Evolutionary conservation across 2,888 invertebrate genomes (phyloP), one percentile per base, ranked within the genome.

Genomic region (Himalopsyche anomala): DNA sequence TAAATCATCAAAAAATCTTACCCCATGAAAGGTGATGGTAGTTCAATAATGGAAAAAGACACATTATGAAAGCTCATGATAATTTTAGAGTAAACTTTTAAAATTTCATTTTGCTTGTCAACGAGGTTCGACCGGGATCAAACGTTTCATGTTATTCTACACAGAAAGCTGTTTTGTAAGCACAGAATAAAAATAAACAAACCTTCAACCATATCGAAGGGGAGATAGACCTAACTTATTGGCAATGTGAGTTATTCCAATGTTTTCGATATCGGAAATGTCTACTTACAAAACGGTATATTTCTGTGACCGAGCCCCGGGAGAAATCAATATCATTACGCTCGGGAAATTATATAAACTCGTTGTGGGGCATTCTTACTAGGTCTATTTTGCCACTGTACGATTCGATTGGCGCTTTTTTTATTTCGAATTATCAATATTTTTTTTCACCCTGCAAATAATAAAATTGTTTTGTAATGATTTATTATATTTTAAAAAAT

Each of bases 241-340:
- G 74, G 38, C 74, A 5, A 28, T 74, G 74, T 74, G 74, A 74
- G 74, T 74, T 74, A 74, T 74, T 74, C 74, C 74, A 74, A 74
- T 74, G 74, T 74, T 74, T 74, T 74, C 74, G 84, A 74, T 79
- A 84, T 84, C 74, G 84, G 84, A 84, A 79, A 79, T 84, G 80
- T 84, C 74, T 74, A 74, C 74, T 74, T 38, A 74, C 36, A 74
- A 74, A 74, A 74, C 74, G 74, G 74, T 74, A 74, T 74, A 74
- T 83, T 84, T 55, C 79, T 74, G n/a, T 74, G 84, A 54, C 54
- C 38, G 42, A 80, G 62, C 82, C 87, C 87, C 83, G 55, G 28
- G 87, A 87, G 87, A 87, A 87, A 87, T 87, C 87, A 87, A 85
- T 81, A 74, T 82, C 84, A 84, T 87, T 87, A 87, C 87, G 81